Percentiles rank a stretch among this genome's conserved stretches.
These are phyloP conservation scores for human DNA, from an alignment of 2,113 vertebrate genomes.

Conservation along the genomic window DNA sequence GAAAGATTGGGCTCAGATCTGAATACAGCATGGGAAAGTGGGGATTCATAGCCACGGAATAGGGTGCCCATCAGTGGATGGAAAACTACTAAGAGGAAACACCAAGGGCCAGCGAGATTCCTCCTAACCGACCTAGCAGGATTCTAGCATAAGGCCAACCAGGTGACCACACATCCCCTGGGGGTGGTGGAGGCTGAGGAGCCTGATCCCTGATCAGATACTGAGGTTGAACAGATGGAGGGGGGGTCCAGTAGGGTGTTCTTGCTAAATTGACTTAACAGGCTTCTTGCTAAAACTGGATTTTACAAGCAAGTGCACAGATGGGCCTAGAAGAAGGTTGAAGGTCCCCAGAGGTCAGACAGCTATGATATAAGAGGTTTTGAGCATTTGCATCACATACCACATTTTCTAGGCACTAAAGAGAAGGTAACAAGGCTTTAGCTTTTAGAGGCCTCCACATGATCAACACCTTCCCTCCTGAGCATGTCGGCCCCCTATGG, in stretches of 20 bases:
- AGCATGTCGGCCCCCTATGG: accelerated
- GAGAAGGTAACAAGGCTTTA: not conserved
- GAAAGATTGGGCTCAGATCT: not conserved
- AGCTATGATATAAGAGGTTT: not conserved
- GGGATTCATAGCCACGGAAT: not conserved
- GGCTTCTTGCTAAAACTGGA: not conserved
- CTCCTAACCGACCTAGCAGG: not conserved
- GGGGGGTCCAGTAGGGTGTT: too few relatives aligned
- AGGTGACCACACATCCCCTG: not conserved
- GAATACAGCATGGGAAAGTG: too few relatives aligned
- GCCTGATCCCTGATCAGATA: not conserved
- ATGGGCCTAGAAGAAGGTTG: not conserved
- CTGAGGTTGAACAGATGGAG: too few relatives aligned
- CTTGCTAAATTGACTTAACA: not conserved
- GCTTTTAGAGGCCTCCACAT: too few relatives aligned
- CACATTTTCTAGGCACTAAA: not conserved
- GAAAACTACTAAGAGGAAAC: not conserved
- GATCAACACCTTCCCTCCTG: not conserved
- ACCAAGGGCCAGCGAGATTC: not conserved
- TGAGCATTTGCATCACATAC: not conserved
- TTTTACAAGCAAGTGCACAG: not conserved
- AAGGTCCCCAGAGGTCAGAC: too few relatives aligned
- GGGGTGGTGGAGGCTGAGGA: not conserved
- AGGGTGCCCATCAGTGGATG: not conserved
- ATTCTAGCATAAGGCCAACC: not conserved